Base-by-base conservation (phyloP, 1,140 invertebrate species). In the Drosophila teissieri region DNA sequence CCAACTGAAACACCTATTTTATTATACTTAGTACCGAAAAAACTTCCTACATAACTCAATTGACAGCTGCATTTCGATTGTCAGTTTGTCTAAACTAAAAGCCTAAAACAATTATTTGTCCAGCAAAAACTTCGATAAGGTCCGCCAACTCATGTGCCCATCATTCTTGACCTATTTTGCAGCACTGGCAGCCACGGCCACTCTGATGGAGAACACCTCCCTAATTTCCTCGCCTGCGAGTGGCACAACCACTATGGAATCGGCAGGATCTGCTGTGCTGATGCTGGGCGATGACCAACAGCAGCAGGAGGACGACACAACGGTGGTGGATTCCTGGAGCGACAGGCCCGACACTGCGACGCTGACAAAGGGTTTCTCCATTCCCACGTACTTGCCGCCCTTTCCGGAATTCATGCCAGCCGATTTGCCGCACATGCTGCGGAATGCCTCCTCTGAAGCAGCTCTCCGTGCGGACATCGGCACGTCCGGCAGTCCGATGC, bases 311-410 rank as follows among this genome's bases (percentile, higher is more conserved):
- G 51, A 40, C 15, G 55, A 45, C 15, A 70, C 63, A 56, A 78
- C 74, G 17, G 49, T 42, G 55, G 62, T 31, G 3, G 83, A 88
- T 22, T 67, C 48, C 48, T 88, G 83, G 83, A 89, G 83, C 52
- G 83, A 88, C 53, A 56, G 72, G 19, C 83, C 76, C 2, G 83
- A 88, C 57, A 89, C 83, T 39, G 83, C 83, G 14, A 88, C 83
- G n/a, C 42, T 88, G 56, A 88, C 83, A 80, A 88, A 83, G 42
- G 83, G 83, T 34, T 88, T 88, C 55, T 88, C 84, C 22, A 88
- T 88, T 73, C 83, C 83, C 67, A 89, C 83, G 67, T 88, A 88
- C 63, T 80, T 88, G 84, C 83, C 83, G 62, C 83, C 83, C 3
- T 88, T 89, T 84, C 83, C 83, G 52, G 83, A 88, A 27, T 88